Percentiles rank a stretch among this genome's conserved stretches.
phyloP scores from a whole-genome alignment of 2,797 vertebrate species.

The Arvicola amphibius region DNA sequence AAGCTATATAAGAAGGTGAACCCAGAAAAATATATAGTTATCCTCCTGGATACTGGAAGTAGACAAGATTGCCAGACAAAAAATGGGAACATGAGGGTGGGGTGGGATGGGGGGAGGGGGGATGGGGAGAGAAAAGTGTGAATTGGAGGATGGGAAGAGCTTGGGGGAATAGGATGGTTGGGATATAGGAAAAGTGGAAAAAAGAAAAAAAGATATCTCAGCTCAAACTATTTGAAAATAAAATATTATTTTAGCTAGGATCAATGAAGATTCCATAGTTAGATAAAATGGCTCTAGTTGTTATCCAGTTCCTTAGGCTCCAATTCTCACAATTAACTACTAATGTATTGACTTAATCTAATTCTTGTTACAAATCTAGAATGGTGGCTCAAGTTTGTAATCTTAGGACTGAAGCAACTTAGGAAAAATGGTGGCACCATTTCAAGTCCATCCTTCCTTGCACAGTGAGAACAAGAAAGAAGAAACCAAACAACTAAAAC shows the following conservation, averaged over 20 bases:
- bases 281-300: background rate
- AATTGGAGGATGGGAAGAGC: too few relatives aligned
- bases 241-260: background rate
- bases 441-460: background rate
- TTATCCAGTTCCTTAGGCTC: background rate
- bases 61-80: too few relatives aligned
- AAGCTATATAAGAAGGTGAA: too few relatives aligned
- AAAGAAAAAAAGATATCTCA: conserved; percentile 31
- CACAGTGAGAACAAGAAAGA: background rate
- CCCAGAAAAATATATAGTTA: too few relatives aligned
- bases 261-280: background rate
- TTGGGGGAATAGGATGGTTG: too few relatives aligned
- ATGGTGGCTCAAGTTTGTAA: background rate
- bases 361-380: background rate
- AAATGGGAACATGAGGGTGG: too few relatives aligned
- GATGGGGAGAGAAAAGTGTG: too few relatives aligned
- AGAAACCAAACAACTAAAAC: background rate
- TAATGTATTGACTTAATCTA: background rate
- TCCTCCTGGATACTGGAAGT: too few relatives aligned
- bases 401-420: background rate
- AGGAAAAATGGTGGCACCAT: background rate
- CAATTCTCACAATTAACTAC: background rate
- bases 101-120: too few relatives aligned
- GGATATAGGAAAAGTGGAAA: too few relatives aligned
- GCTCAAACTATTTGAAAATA: conserved; percentile 12